Evolutionary conservation across 2,888 invertebrate species (phyloP), one percentile per base, ranked within the genome.

Genomic region (Machimus atricapillus): DNA sequence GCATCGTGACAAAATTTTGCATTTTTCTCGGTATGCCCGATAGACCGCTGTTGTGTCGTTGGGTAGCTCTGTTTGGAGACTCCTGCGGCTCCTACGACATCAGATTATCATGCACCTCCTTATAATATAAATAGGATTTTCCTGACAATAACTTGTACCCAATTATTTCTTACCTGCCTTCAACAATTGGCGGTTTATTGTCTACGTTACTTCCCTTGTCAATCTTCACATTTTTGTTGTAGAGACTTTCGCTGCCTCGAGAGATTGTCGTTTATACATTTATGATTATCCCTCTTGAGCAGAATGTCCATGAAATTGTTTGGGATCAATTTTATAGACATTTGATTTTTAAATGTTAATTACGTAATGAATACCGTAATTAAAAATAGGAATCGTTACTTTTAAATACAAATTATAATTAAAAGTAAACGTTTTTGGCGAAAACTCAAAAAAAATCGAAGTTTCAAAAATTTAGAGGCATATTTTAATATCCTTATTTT

Each of bases 1-100:
- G 81, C 81, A 52, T 16, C 81, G 56, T 81, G 81, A 81, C 81
- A 81, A 81, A 81, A 81, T 52, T 81, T 81, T 81, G 46, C 81
- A 81, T 52, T 37, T 52, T 31, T 14, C 23, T 66, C 27, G 8
- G 66, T 58, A 19, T 19, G 58, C 19, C n/a, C 23, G 58, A 58
- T 58, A 19, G 58, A 58, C 7, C 23, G 14, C 12, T 66, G 19
- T 6, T n/a, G 19, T 66, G 19, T 23, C 23, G 66, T 66, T 40
- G 40, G 40, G 12, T 40, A n/a, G 66, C 19, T 46, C 5, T 34
- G 34, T 34, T 34, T 1, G 6, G 23, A 8, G 23, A 23, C 7
- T 58, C 58, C 58, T 58, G 58, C 23, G 58, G 23, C 23, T 58
- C 23, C 9, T 23, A 16, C 58, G 19, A 43, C 16, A 4, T 27